Evolutionary conservation across 2,888 invertebrate species (phyloP).

Genomic region (Ctena decussata): DNA sequence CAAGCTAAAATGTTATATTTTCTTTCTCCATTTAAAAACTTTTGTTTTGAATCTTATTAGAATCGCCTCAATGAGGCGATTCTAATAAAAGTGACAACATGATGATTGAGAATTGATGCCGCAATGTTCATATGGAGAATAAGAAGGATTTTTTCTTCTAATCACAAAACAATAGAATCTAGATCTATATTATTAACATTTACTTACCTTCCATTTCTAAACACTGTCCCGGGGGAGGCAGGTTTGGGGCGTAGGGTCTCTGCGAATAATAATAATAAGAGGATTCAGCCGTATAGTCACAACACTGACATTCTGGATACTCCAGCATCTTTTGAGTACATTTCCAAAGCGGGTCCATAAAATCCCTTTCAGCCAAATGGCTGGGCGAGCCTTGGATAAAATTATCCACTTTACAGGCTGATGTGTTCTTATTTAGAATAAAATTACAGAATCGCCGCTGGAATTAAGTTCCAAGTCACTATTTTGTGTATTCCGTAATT

Average conservation of each 20-base stretch:
- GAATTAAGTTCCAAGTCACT: background rate
- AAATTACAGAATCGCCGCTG: background rate
- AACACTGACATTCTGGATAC: conserved; percentile 12
- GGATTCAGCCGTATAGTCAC: background rate
- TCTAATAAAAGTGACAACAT: no score
- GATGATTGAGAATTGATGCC: no score
- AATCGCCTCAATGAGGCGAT: no score
- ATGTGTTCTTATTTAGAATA: background rate
- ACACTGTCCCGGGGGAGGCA: conserved; percentile 77
- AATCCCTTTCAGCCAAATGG: conserved; percentile 7
- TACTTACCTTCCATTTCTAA: conserved; percentile 78
- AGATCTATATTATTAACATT: background rate
- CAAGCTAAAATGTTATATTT: no score
- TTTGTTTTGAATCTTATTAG: no score
- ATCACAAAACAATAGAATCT: background rate
- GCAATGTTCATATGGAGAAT: no score
- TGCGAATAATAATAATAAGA: conserved; percentile 60
- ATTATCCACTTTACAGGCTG: background rate
- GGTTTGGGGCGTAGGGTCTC: conserved; percentile 77
- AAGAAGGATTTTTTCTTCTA: no score
- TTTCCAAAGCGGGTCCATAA: conserved; percentile 1
- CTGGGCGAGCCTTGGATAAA: background rate
- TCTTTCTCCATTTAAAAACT: no score
- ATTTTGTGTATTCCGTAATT: background rate
- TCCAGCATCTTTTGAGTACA: conserved; percentile 18